A percentile compares a stretch with the other conserved stretches of the same genome.
These are phyloP conservation scores for Silurus glanis DNA, from an alignment of 2,113 vertebrate genomes.

Conservation along the genomic window DNA sequence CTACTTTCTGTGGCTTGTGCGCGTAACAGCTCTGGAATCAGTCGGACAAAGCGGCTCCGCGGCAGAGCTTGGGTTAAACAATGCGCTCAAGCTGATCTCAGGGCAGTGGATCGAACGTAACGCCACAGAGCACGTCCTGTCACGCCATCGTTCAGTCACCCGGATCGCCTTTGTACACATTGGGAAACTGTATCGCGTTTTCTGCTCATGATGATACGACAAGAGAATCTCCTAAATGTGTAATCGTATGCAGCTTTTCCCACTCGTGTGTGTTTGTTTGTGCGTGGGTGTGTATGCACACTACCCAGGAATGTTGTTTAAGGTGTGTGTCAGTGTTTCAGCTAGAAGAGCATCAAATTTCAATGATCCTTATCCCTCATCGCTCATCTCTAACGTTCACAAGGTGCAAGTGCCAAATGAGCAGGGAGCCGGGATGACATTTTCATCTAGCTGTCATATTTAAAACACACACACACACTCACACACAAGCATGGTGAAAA, in stretches of 20 bases:
- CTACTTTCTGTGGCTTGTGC: constrained; percentile 7
- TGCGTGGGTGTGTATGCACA: not conserved
- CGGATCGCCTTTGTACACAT: not conserved
- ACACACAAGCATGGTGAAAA: not conserved
- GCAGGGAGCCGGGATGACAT: not conserved
- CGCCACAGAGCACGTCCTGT: not conserved
- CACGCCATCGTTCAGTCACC: not conserved
- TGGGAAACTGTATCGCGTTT: not conserved
- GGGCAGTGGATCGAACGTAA: not conserved
- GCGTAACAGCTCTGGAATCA: not conserved
- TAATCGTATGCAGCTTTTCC: not conserved
- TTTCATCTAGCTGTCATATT: not conserved
- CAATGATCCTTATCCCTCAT: not conserved
- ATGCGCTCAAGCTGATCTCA: not conserved
- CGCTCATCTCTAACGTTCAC: not conserved
- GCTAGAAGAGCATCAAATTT: not conserved
- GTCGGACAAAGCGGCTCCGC: not conserved
- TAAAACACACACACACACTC: not conserved
- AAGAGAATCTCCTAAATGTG: not conserved
- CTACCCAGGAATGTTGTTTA: constrained; percentile 28
- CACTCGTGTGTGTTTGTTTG: not conserved
- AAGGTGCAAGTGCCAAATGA: not conserved
- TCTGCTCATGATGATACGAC: not conserved
- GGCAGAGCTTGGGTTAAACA: not conserved
- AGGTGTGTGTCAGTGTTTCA: not conserved